Evolutionary conservation across 2,888 invertebrate genomes (phyloP).

Genomic region (Scaptomyza flava): DNA sequence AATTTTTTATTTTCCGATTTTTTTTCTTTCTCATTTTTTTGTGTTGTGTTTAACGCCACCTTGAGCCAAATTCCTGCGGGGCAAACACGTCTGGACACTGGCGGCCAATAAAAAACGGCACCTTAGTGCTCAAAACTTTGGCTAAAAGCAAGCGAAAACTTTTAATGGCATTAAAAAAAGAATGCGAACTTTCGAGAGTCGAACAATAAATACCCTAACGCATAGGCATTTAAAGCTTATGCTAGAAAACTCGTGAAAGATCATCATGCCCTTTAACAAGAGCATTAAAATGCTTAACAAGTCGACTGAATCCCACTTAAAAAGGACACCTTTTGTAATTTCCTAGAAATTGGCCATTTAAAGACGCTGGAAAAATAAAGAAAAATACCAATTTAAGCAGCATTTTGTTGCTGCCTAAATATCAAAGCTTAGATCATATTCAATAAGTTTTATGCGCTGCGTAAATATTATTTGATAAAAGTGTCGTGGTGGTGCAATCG

Average conservation of each 20-base stretch:
- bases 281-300: conserved; percentile 24
- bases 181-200: background rate
- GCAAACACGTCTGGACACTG: conserved; percentile 71
- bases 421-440: conserved; percentile 38
- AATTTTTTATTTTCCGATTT: conserved; percentile 51
- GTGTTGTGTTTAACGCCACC: conserved; percentile 67
- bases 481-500: conserved; percentile 36
- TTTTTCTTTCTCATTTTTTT: too few species aligned
- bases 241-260: background rate
- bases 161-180: conserved; percentile 77
- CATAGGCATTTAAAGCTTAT: too few species aligned
- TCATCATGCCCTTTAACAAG: background rate
- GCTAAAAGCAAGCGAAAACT: conserved; percentile 68
- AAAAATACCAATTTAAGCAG: conserved; percentile 20
- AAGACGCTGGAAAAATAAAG: conserved; percentile 14
- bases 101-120: conserved; percentile 77
- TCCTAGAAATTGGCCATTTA: conserved; percentile 36
- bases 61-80: conserved; percentile 79
- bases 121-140: conserved; percentile 68
- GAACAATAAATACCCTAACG: conserved; percentile 15
- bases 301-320: conserved; percentile 36
- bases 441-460: conserved; percentile 57
- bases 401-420: conserved; percentile 17
- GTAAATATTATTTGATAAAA: conserved; percentile 79
- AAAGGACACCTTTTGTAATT: conserved; percentile 32